phyloP scores from a whole-genome alignment of 2,888 invertebrate species.

The Tineola bisselliella region DNA sequence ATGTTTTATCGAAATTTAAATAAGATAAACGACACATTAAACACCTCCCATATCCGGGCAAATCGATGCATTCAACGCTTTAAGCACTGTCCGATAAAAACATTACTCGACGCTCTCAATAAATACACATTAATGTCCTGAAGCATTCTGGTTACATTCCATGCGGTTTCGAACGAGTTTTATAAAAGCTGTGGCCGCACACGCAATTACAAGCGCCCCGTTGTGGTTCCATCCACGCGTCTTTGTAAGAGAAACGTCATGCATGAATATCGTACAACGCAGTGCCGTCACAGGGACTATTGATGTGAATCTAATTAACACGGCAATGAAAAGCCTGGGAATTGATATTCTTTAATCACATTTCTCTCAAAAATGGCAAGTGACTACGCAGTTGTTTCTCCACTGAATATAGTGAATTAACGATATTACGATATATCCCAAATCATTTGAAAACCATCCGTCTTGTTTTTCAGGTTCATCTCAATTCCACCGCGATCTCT shows the following conservation, averaged over 20 bases:
- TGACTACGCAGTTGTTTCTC: background rate
- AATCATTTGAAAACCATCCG: constrained; percentile 34
- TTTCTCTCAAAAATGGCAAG: background rate
- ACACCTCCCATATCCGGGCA: constrained; percentile 36
- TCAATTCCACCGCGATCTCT: background rate
- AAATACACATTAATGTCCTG: constrained; percentile 66
- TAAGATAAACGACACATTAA: constrained; percentile 28
- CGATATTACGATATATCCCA: constrained; percentile 45
- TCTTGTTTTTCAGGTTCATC: constrained; percentile 15
- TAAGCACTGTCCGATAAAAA: constrained; percentile 59
- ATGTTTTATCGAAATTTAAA: constrained; percentile 18
- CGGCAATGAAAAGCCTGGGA: background rate
- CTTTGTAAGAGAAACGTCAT: background rate
- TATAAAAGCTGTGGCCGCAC: constrained; percentile 61
- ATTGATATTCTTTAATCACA: background rate
- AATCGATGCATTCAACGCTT: constrained; percentile 40
- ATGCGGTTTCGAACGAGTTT: constrained; percentile 64
- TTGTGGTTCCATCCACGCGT: constrained; percentile 17
- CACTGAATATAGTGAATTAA: constrained; percentile 30
- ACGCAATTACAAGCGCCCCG: constrained; percentile 54
- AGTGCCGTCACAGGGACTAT: background rate
- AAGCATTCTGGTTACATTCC: constrained; percentile 65
- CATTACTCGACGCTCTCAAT: constrained; percentile 63
- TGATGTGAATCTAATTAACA: background rate
- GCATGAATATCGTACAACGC: background rate